phyloP scores from a whole-genome alignment of 92 coral and sea anemone species.

The Umimayanthus kanabou region DNA sequence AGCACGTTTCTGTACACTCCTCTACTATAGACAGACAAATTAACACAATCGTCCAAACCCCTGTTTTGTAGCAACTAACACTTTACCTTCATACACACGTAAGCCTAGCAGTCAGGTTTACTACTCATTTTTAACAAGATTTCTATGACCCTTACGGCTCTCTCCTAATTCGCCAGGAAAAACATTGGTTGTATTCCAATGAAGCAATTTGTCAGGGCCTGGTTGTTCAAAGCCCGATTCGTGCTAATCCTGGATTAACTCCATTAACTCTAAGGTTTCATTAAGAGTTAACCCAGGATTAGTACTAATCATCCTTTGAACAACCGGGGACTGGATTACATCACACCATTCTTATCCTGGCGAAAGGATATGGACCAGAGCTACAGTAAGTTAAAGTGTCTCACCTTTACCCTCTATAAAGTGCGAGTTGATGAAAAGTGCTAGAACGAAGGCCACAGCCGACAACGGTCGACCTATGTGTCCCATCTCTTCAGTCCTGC shows the following conservation, averaged over 20 bases:
- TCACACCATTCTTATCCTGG: neutral
- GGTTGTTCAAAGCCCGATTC: no score
- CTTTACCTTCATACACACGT: neutral
- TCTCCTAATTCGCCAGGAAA: neutral
- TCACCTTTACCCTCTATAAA: constrained; percentile 32
- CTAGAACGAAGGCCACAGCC: constrained; percentile 15
- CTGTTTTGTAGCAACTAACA: no score
- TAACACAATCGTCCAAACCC: no score
- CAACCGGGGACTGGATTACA: neutral
- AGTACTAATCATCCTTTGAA: no score
- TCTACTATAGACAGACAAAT: neutral
- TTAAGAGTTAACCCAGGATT: no score
- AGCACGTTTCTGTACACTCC: neutral
- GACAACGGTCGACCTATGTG: constrained; percentile 24
- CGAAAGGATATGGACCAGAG: neutral
- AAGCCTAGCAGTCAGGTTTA: no score
- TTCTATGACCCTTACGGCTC: neutral
- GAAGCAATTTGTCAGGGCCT: neutral
- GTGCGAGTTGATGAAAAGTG: neutral
- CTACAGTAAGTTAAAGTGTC: neutral
- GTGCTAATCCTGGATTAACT: no score
- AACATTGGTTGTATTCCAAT: neutral
- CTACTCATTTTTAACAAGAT: neutral
- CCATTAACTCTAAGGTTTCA: no score
- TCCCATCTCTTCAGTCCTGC: constrained; percentile 20